A percentile compares a stretch with the other conserved stretches of the same genome.
These are phyloP conservation scores for Aplodontia rufa DNA, from an alignment of 2,113 vertebrate genomes.

Conservation along the genomic window DNA sequence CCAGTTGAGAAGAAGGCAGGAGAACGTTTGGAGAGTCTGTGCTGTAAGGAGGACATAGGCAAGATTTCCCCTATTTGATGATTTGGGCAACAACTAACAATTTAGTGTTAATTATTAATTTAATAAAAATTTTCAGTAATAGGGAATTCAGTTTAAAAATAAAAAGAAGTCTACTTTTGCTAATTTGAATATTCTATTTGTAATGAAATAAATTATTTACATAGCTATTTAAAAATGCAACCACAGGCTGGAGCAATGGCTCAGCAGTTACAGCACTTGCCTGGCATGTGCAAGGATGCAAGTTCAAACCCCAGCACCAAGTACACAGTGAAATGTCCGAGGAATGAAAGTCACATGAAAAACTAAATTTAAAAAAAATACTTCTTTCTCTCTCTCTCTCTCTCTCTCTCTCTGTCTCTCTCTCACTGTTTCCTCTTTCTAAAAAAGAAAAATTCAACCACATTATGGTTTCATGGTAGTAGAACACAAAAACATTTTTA, in stretches of 20 bases:
- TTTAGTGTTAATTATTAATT: conserved; percentile 4
- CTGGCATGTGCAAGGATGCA: too few species aligned
- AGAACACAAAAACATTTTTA: conserved; percentile 79
- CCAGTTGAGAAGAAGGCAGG: background rate
- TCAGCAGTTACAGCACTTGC: too few species aligned
- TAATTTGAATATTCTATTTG: conserved; percentile 44
- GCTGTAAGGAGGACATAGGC: background rate
- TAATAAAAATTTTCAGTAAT: background rate
- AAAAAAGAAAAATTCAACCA: conserved; percentile 15
- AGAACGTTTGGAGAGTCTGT: background rate
- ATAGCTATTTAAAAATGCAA: conserved; percentile 65
- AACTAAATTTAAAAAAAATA: too few species aligned
- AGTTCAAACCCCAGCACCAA: too few species aligned
- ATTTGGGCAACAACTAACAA: background rate
- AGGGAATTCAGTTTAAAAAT: background rate
- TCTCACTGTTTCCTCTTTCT: too few species aligned
- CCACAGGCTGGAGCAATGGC: too few species aligned
- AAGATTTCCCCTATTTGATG: background rate
- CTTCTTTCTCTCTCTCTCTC: too few species aligned
- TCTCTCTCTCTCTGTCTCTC: too few species aligned
- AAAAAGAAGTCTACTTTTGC: background rate
- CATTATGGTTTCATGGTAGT: conserved; percentile 75
- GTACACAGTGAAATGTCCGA: too few species aligned
- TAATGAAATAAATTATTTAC: conserved; percentile 75
- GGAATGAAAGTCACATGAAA: too few species aligned